Evolutionary conservation across 2,888 invertebrate genomes (phyloP), one percentile per base, ranked within the genome.

Genomic region (Pyrocoelia pectoralis): DNA sequence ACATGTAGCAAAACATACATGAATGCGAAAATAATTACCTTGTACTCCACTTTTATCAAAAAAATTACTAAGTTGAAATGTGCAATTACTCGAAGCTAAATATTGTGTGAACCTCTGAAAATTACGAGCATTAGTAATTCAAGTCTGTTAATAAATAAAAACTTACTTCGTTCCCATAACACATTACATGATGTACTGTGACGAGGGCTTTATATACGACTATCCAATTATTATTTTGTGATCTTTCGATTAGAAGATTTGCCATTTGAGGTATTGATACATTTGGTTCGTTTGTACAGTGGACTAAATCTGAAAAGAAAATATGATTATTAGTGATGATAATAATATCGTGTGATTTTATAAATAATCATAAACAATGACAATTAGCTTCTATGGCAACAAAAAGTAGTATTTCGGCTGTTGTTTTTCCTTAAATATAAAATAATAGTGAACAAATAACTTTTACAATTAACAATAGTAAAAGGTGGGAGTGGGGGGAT

Each of bases 261-360:
- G 99, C 99, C 84, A 99, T 87, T 83, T 98, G 97, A 77, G 99
- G 98, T 85, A 99, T 98, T 70, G 98, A 98, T 68, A 99, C 98
- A 85, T 99, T 99, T 68, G 98, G 98, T 85, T 99, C 99, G 84
- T 98, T 97, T 81, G 99, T 99, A 86, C 98, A 99, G 82, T 98
- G 98, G 79, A 99, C 92, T 84, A 99, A 88, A 89, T 98, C 98
- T 99, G 90, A 28, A 91, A 90, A 67, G 74, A 76, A 72, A 77
- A 71, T 70, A 60, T 68, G 17, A 19, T 41, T 19, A 41, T 24
- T 66, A 61, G 59, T 18, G 64, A 38, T 62, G 43, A 6, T 9
- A 38, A 38, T 5, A 9, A 38, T 5, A 3, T 38, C 3, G 38
- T n/a, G n/a, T 38, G 10, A 38, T 9, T 2, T 2, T 3, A 2